phyloP scores from a whole-genome alignment of 2,888 invertebrate genomes.

The Ecdyonurus torrentis region DNA sequence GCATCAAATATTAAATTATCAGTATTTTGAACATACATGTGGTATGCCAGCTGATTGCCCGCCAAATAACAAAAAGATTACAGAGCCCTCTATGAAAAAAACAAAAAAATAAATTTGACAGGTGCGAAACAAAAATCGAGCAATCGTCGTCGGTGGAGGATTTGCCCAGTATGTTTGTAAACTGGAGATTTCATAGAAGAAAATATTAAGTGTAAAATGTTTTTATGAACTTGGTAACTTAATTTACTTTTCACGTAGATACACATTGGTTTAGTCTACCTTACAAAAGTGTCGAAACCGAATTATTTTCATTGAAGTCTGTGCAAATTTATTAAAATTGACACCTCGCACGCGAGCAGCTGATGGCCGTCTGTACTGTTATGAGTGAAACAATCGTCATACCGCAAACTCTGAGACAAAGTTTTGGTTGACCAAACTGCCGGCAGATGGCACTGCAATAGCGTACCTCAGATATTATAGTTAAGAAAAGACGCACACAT shows the following conservation, averaged over 20 bases:
- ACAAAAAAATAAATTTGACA: neutral
- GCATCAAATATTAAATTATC: neutral
- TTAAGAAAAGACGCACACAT: too few species aligned
- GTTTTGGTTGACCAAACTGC: too few species aligned
- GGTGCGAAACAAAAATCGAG: slow-evolving; percentile 15
- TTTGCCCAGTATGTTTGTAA: slow-evolving; percentile 32
- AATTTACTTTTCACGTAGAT: slow-evolving; percentile 7
- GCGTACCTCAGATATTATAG: too few species aligned
- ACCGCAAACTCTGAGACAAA: too few species aligned
- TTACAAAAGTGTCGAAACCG: neutral
- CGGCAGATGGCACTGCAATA: too few species aligned
- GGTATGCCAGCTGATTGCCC: neutral
- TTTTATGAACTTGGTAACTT: slow-evolving; percentile 11
- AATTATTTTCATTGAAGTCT: slow-evolving; percentile 17
- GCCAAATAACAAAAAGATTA: neutral
- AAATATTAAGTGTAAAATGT: slow-evolving; percentile 27
- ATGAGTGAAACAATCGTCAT: too few species aligned
- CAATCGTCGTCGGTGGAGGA: slow-evolving; percentile 29
- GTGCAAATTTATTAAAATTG: slow-evolving; percentile 29
- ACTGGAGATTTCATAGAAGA: slow-evolving; percentile 24
- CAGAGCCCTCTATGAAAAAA: neutral
- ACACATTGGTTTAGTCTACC: slow-evolving; percentile 1
- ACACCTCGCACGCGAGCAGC: slow-evolving; percentile 24
- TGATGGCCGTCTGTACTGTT: slow-evolving; percentile 23
- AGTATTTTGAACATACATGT: neutral